A percentile compares a stretch with the other conserved stretches of the same genome.
These are phyloP conservation scores for Nebria salina DNA, from an alignment of 2,888 invertebrate species.

Conservation along the genomic window DNA sequence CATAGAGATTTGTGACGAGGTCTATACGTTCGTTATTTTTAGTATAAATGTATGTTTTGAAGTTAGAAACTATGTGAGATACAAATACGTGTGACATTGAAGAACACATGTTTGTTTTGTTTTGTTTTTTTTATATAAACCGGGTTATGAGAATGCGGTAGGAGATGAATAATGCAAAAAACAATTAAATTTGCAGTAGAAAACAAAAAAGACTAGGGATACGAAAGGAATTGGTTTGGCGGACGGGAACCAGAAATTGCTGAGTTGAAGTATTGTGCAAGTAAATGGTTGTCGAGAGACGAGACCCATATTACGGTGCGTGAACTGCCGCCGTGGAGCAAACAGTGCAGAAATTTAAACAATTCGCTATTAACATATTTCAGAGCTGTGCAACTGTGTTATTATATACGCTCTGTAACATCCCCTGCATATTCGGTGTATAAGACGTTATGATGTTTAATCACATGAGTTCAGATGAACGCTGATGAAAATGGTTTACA, in stretches of 20 bases:
- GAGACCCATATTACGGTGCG: neutral
- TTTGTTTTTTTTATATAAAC: too few relatives aligned
- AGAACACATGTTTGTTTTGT: too few relatives aligned
- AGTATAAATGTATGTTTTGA: neutral
- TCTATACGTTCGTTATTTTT: neutral
- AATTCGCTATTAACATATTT: conserved; percentile 13
- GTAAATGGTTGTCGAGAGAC: neutral
- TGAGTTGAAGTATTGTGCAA: neutral
- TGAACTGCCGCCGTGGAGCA: neutral
- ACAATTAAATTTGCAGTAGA: too few relatives aligned
- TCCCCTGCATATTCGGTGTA: neutral
- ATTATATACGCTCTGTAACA: conserved; percentile 38
- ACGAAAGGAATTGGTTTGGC: neutral
- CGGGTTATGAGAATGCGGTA: too few relatives aligned
- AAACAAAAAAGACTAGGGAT: too few relatives aligned
- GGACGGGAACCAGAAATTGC: neutral
- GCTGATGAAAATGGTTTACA: conserved; percentile 20
- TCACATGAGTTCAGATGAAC: conserved; percentile 11
- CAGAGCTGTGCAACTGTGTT: conserved; percentile 38
- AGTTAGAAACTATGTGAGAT: neutral
- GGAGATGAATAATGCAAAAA: too few relatives aligned
- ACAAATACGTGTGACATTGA: too few relatives aligned
- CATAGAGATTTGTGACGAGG: too few relatives aligned
- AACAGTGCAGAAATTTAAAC: neutral
- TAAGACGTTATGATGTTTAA: conserved; percentile 13